Evolutionary conservation across 2,888 invertebrate genomes (phyloP), one percentile per base, ranked within the genome.

Genomic region (Leistus spinibarbis): DNA sequence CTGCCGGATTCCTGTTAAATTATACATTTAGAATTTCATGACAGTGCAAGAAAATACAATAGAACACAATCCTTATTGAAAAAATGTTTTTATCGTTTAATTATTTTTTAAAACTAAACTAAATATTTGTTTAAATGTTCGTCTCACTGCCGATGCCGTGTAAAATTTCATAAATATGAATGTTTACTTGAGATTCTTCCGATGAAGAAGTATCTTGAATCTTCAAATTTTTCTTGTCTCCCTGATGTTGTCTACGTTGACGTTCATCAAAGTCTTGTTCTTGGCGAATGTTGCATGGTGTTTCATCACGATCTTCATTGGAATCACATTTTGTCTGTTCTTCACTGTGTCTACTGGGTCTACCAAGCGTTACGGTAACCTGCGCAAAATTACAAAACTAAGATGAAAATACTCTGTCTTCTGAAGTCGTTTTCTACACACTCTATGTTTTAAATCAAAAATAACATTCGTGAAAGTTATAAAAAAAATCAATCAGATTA

Each of bases 141-240:
- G n/a, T n/a, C n/a, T n/a, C n/a, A n/a, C n/a, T n/a, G n/a, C n/a
- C n/a, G n/a, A n/a, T 54, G 54, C 17, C 17, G 53, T 5, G 54
- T 54, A 57, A 16, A 19, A 16, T 57, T 7, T n/a, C 9, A 20
- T 19, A 60, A n/a, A 60, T 10, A 60, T 20, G 3, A 60, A 60
- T 60, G 20, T 60, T 1, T 60, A 60, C 60, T 60, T 60, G 17
- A 20, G 60, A 60, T 60, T 60, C 60, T 20, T 22, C 3, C 1
- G 40, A 40, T 40, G 69, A 57, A 54, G 71, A 71, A 40, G 40
- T 27, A 10, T 71, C 71, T 54, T 64, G 71, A 16, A 64, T 65
- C 19, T 10, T 19, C 60, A 60, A 60, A 40, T 40, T 40, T 60
- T 60, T 60, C 60, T 60, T 60, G 17, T 60, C 20, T 2, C 19